Evolutionary conservation across 1,140 invertebrate species (phyloP).

Genomic region (Drosophila melanica): DNA sequence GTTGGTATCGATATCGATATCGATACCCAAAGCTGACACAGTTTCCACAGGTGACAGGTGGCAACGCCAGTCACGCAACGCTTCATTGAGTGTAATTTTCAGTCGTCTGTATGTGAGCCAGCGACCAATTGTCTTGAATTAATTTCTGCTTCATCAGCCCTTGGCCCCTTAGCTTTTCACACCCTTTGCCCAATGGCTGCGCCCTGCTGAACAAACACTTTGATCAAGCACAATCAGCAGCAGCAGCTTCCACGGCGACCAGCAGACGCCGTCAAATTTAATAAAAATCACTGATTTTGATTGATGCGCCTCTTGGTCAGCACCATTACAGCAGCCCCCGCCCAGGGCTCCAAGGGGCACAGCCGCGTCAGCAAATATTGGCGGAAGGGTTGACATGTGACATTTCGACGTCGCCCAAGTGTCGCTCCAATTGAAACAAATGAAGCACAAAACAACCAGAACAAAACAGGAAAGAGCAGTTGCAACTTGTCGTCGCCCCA

Average conservation of each 20-base stretch:
- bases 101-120: conserved; percentile 41
- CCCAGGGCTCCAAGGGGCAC: conserved; percentile 1
- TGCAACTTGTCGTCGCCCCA: conserved; percentile 65
- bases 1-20: conserved; percentile 42
- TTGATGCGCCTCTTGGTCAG: conserved; percentile 79
- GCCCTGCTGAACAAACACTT: conserved; percentile 62
- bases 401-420: conserved; percentile 70
- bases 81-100: background rate
- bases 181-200: conserved; percentile 37
- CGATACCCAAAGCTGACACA: conserved; percentile 43
- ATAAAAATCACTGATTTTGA: conserved; percentile 84
- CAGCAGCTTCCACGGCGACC: conserved; percentile 41
- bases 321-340: conserved; percentile 19
- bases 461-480: conserved; percentile 69
- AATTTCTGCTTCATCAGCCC: conserved; percentile 67
- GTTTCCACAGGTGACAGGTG: conserved; percentile 40
- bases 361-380: conserved; percentile 72
- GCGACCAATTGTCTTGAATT: conserved; percentile 83
- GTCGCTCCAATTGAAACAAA: conserved; percentile 81
- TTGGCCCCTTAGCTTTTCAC: conserved; percentile 46
- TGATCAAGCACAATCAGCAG: conserved; percentile 54
- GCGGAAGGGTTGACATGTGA: conserved; percentile 78
- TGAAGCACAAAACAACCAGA: conserved; percentile 60
- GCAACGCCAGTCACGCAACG: conserved; percentile 41
- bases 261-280: conserved; percentile 83